Base-by-base conservation (phyloP, 2,797 vertebrate genomes). In the Takifugu rubripes region DNA sequence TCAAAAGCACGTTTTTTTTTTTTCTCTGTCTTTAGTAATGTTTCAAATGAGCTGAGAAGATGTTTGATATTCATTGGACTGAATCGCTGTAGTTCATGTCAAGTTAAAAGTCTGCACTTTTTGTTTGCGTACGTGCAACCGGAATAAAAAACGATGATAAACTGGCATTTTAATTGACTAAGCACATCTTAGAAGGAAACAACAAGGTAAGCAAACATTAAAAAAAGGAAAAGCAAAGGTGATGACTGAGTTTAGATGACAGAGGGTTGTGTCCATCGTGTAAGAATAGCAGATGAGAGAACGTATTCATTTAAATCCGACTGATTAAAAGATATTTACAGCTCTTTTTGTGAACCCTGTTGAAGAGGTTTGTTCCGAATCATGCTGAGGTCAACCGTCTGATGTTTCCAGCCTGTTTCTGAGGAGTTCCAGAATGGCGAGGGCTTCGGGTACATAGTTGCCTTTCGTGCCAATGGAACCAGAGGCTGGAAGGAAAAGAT, bases 401-500 rank as follows among this genome's bases (percentile, higher is more conserved):
- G 1, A 16, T 59, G 5, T 63, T 66, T 54, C 42, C 72, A 99
- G 97, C 96, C 97, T 4, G 93, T 99, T 0, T 98, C 97, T 1
- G 96, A 98, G 86, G 97, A 99, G 78, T 98, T 96, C 85, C 97
- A 98, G 72, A 98, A 94, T 6, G 97, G 96, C 3, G 94, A 98
- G 84, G 95, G 97, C 51, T 99, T 99, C 1, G 97, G 96, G 8
- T 99, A 99, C 54, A 98, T 99, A 5, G 95, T 98, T 42, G 96
- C 97, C 0, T 99, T 99, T 77, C 92, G 96, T 29, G 95, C 95
- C 59, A 98, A 98, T 2, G 96, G 96, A 53, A 97, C 94, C 0
- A 89, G 95, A 65, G 96, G 95, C 5, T 99, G 97, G 97, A 98
- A 97, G 66, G 96, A 98, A 84, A 97, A 96, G 84, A 98, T 97